Evolutionary conservation across 1,140 invertebrate genomes (phyloP).

Genomic region (Homarus americanus): DNA sequence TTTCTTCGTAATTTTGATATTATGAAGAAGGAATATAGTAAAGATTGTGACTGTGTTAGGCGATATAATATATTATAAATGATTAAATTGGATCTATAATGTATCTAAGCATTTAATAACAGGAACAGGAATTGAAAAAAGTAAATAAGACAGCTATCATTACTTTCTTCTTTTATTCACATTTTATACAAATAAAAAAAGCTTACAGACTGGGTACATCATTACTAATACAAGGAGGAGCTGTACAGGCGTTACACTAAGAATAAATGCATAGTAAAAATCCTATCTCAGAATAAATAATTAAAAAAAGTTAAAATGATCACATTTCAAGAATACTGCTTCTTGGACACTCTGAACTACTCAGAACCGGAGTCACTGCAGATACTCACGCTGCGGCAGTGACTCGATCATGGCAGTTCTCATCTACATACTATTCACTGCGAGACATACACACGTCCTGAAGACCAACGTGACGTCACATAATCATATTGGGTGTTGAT

Average conservation of each 20-base stretch:
- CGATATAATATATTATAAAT: too few species aligned
- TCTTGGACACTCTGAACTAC: constrained; percentile 64
- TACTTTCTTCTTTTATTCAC: constrained; percentile 63
- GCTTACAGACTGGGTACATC: constrained; percentile 42
- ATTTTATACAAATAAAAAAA: constrained; percentile 69
- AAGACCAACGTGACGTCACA: neutral
- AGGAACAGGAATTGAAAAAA: too few species aligned
- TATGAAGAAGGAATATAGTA: too few species aligned
- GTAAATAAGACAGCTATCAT: neutral
- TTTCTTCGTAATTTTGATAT: too few species aligned
- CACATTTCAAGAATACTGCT: constrained; percentile 71
- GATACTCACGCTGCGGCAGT: constrained; percentile 41
- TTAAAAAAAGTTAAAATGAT: constrained; percentile 48
- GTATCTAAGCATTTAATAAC: too few species aligned
- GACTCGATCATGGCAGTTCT: constrained; percentile 72
- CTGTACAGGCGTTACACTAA: constrained; percentile 54
- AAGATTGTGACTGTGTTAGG: neutral
- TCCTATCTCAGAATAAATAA: constrained; percentile 63
- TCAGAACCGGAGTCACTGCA: constrained; percentile 66
- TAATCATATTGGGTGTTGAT: neutral
- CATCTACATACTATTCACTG: neutral
- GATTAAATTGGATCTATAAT: too few species aligned
- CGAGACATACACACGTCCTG: neutral
- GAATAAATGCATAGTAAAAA: constrained; percentile 20
- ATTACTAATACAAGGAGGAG: constrained; percentile 26